phyloP scores from a whole-genome alignment of 2,888 invertebrate genomes.

The Synanthedon formicaeformis region DNA sequence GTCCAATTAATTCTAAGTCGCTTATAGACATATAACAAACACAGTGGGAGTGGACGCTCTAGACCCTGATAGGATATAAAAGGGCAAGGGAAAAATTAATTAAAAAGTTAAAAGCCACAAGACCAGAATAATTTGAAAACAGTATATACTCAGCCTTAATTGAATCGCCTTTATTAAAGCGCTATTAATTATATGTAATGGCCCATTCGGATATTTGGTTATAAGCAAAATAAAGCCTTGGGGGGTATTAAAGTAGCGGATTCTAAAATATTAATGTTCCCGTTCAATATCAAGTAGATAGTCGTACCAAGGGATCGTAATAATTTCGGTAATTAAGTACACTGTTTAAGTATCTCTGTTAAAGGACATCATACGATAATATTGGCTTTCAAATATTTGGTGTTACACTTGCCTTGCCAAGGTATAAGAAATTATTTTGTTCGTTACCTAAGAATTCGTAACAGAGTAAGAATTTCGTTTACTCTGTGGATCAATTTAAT shows the following conservation, averaged over 20 bases:
- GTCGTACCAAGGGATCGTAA: conserved; percentile 2
- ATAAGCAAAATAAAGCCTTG: neutral
- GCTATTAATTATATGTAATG: neutral
- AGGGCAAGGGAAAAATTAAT: neutral
- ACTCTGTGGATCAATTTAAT: no score
- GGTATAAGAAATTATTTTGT: no score
- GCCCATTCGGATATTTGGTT: neutral
- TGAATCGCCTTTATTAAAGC: neutral
- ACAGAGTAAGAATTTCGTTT: no score
- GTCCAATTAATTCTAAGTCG: no score
- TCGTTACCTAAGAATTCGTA: no score
- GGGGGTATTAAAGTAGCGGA: neutral
- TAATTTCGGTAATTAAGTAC: conserved; percentile 7
- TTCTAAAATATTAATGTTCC: neutral
- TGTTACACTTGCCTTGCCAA: no score
- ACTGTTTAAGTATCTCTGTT: conserved; percentile 4
- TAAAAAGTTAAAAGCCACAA: neutral
- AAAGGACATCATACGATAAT: neutral
- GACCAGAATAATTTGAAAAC: neutral
- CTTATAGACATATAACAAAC: no score
- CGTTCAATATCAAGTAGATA: neutral
- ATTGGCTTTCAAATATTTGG: no score
- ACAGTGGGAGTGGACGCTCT: no score
- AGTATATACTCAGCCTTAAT: neutral
- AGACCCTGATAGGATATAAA: neutral